Percentiles rank a stretch among this genome's conserved stretches.
Conservation (phyloP, 37 sponge, comb jelly and placozoan species). For the Cliona cf. orientalis region DNA sequence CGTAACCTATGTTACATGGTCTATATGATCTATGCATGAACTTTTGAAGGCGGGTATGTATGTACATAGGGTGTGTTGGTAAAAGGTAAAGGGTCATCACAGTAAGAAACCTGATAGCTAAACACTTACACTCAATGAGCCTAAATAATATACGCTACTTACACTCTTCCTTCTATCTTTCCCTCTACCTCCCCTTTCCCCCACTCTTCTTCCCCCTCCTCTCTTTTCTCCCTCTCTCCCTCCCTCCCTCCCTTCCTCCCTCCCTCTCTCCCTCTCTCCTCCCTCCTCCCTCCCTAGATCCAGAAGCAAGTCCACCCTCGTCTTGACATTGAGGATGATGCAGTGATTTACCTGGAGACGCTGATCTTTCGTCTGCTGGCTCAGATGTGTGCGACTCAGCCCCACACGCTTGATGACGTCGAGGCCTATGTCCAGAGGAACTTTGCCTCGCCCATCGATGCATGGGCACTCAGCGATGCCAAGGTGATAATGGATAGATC, state of each 20-base stretch:
- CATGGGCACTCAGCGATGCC: constrained; percentile 88
- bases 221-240: not conserved
- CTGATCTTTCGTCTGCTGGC: constrained; percentile 76
- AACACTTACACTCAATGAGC: too few species aligned
- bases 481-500: constrained; percentile 68
- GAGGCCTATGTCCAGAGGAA: constrained; percentile 68
- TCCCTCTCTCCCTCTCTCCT: constrained; percentile 2
- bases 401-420: constrained; percentile 72
- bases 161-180: too few species aligned
- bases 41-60: too few species aligned
- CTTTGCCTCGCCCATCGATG: constrained; percentile 78
- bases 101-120: too few species aligned
- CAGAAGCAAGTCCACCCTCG: constrained; percentile 89
- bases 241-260: not conserved
- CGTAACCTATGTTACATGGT: too few species aligned
- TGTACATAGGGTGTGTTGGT: too few species aligned
- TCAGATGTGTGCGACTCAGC: constrained; percentile 78
- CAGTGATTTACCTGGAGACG: constrained; percentile 75
- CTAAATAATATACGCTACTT: too few species aligned
- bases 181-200: too few species aligned
- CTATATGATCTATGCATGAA: too few species aligned
- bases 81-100: too few species aligned
- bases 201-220: not conserved
- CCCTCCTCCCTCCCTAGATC: constrained; percentile 61
- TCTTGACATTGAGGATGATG: constrained; percentile 77